Percentiles rank a stretch among this genome's conserved stretches.
phyloP scores from a whole-genome alignment of 1,140 invertebrate genomes.

The Pectinophora gossypiella region DNA sequence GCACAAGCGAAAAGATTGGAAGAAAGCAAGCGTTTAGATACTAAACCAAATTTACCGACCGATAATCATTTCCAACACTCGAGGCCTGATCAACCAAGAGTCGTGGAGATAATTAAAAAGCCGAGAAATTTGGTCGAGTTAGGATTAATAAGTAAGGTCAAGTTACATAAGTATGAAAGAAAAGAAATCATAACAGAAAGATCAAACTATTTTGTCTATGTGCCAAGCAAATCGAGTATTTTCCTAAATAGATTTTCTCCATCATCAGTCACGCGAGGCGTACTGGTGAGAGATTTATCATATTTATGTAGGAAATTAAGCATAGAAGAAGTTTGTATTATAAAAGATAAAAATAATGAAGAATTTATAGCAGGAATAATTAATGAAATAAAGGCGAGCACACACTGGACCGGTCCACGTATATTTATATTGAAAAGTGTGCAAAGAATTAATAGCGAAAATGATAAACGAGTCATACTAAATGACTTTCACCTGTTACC shows the following conservation, averaged over 20 bases:
- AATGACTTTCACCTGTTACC: slow-evolving; percentile 31
- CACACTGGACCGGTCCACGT: neutral
- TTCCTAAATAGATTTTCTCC: neutral
- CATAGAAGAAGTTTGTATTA: neutral
- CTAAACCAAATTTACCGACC: neutral
- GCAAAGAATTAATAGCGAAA: slow-evolving; percentile 5
- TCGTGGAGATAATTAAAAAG: slow-evolving; percentile 3
- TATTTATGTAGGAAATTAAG: neutral
- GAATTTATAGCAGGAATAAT: neutral
- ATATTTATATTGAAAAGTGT: neutral
- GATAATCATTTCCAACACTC: neutral
- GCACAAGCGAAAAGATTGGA: neutral
- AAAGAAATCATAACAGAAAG: neutral
- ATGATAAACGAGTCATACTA: slow-evolving; percentile 17
- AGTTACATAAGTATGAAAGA: neutral
- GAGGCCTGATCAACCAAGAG: slow-evolving; percentile 1
- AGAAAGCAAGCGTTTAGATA: neutral
- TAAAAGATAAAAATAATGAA: neutral
- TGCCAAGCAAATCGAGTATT: neutral
- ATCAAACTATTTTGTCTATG: slow-evolving; percentile 1
- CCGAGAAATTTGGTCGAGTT: neutral
- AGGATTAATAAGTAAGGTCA: neutral
- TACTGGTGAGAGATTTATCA: slow-evolving; percentile 1
- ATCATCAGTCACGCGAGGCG: neutral
- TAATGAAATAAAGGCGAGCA: neutral